phyloP scores from a whole-genome alignment of 2,113 vertebrate genomes.

The Probosciger aterrimus region DNA sequence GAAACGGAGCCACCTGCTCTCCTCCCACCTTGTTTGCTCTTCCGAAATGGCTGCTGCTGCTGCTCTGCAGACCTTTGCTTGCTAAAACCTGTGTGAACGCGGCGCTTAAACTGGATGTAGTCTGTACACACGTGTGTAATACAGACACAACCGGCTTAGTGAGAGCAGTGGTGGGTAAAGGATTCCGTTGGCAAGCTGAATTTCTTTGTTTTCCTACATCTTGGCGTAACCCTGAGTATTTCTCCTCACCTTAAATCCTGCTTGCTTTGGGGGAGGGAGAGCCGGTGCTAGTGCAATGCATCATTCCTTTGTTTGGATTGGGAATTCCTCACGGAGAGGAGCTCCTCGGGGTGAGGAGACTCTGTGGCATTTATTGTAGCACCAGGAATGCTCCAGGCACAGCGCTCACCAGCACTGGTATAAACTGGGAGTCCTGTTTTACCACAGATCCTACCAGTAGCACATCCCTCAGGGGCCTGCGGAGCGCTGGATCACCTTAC shows the following conservation, averaged over 20 bases:
- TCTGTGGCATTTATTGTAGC: neutral
- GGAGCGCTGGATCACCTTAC: neutral
- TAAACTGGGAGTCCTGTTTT: neutral
- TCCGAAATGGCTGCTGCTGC: constrained; percentile 42
- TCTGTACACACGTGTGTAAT: fast-evolving
- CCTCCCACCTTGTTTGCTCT: constrained; percentile 33
- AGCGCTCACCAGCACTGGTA: neutral
- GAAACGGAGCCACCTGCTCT: constrained; percentile 37
- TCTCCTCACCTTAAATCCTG: neutral
- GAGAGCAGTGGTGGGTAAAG: neutral
- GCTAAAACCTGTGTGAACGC: neutral
- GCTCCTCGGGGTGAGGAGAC: neutral
- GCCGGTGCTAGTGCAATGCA: neutral
- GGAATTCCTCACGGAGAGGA: neutral
- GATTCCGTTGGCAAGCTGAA: neutral
- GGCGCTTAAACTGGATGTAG: fast-evolving
- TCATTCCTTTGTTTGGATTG: constrained; percentile 16
- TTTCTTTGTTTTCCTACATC: constrained; percentile 11
- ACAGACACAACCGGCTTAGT: neutral
- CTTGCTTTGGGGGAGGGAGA: constrained; percentile 3
- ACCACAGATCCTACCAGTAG: neutral
- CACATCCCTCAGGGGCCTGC: neutral
- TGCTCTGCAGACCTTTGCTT: neutral
- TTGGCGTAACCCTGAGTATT: neutral
- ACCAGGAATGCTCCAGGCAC: neutral